phyloP scores from a whole-genome alignment of 2,113 vertebrate genomes.

The Potamarius usumacintae region DNA sequence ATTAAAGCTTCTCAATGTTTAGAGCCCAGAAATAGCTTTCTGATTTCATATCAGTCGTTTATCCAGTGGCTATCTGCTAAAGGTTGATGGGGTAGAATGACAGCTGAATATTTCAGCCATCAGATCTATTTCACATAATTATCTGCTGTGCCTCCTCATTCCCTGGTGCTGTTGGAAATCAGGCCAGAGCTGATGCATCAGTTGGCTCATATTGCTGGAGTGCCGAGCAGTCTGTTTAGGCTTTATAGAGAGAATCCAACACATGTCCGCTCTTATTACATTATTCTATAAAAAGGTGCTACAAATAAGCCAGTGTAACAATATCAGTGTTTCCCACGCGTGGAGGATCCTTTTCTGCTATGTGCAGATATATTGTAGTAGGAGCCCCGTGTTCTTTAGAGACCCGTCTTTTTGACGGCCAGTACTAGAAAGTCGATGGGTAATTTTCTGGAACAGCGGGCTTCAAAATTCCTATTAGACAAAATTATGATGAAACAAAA shows the following conservation, averaged over 20 bases:
- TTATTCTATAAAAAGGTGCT: constrained; percentile 18
- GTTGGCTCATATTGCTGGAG: constrained; percentile 10
- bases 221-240: background rate
- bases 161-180: constrained; percentile 49
- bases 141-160: constrained; percentile 50
- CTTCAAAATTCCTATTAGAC: no score
- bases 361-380: no score
- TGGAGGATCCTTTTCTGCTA: background rate
- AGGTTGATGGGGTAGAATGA: constrained; percentile 1
- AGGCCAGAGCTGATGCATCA: constrained; percentile 49
- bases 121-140: constrained; percentile 48
- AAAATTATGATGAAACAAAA: no score
- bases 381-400: no score
- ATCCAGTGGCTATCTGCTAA: constrained; percentile 6
- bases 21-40: background rate
- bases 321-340: background rate
- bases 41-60: constrained; percentile 17
- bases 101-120: constrained; percentile 33
- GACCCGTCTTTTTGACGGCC: no score
- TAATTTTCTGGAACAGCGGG: no score
- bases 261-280: constrained; percentile 10
- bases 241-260: constrained; percentile 51
- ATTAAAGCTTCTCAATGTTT: background rate
- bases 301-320: background rate
- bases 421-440: no score